Percentiles rank a stretch among this genome's conserved stretches.
These are phyloP conservation scores for Sinotaia quadrata DNA, from an alignment of 2,888 invertebrate genomes.

Conservation along the genomic window DNA sequence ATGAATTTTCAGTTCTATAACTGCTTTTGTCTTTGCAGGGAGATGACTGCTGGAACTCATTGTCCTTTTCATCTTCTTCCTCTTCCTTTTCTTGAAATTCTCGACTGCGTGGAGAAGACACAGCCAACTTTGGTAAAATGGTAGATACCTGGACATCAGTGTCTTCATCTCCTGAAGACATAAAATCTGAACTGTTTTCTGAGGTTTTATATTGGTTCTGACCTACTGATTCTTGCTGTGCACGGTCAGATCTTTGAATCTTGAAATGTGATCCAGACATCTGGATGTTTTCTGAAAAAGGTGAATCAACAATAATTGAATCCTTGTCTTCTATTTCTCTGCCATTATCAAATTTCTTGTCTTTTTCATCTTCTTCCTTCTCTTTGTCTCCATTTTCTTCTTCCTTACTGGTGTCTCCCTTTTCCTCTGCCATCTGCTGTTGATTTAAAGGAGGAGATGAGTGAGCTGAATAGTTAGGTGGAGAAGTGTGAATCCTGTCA, in stretches of 20 bases:
- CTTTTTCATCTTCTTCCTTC: conserved; percentile 8
- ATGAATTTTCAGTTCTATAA: not conserved
- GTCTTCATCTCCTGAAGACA: not conserved
- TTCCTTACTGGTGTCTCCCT: not conserved
- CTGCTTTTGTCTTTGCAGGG: conserved; percentile 28
- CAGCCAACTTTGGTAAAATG: no score
- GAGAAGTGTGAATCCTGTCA: not conserved
- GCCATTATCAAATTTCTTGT: no score
- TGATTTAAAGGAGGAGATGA: no score
- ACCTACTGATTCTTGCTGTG: conserved; percentile 5
- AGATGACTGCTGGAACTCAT: not conserved
- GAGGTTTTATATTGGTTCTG: conserved; percentile 4
- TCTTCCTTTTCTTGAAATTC: no score
- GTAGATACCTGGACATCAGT: conserved; percentile 3
- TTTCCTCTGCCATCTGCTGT: not conserved
- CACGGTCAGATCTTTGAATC: not conserved
- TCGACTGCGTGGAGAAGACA: no score
- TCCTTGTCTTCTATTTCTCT: not conserved
- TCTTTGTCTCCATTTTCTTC: conserved; percentile 4
- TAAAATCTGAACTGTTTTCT: conserved; percentile 9
- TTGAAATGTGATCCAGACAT: no score
- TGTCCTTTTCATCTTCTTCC: conserved; percentile 7
- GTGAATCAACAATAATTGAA: not conserved
- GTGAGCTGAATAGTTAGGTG: no score
- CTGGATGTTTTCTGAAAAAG: not conserved